Conservation (phyloP, 1,140 invertebrate species). For the Drosophila pandora region DNA sequence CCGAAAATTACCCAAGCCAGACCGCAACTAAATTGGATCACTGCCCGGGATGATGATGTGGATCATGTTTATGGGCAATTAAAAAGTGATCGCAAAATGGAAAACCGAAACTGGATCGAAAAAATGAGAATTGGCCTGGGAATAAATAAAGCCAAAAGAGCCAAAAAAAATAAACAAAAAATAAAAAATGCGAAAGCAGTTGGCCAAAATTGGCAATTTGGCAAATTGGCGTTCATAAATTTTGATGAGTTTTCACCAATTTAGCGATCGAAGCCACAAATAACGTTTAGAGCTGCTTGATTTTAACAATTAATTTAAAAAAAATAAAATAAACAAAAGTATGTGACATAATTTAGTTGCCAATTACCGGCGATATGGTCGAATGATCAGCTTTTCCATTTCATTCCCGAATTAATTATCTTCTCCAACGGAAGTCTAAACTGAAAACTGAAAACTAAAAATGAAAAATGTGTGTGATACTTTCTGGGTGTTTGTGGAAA, state of each 20-base stretch:
- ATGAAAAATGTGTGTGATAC: constrained; percentile 51
- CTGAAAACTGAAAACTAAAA: not conserved
- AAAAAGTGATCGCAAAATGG: constrained; percentile 35
- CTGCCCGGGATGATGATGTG: constrained; percentile 25
- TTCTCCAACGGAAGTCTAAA: constrained; percentile 10
- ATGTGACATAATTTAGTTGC: constrained; percentile 65
- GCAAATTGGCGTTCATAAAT: constrained; percentile 46
- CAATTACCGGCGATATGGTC: constrained; percentile 24
- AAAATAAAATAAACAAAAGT: not conserved
- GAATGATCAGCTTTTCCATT: constrained; percentile 36
- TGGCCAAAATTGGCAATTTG: constrained; percentile 28
- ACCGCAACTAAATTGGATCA: constrained; percentile 59
- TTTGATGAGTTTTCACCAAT: constrained; percentile 61
- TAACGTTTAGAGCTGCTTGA: not conserved
- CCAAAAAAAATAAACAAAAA: constrained; percentile 7
- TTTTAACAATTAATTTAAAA: constrained; percentile 12
- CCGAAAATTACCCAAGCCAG: not conserved
- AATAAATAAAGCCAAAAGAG: not conserved
- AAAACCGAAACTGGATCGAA: not conserved
- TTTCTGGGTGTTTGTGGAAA: constrained; percentile 1
- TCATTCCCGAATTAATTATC: constrained; percentile 65
- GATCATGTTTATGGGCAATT: constrained; percentile 42
- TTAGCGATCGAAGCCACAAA: constrained; percentile 7
- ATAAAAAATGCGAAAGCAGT: not conserved
- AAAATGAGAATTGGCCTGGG: constrained; percentile 15